Conservation (phyloP, 2,113 vertebrate genomes). For the Garra rufa region DNA sequence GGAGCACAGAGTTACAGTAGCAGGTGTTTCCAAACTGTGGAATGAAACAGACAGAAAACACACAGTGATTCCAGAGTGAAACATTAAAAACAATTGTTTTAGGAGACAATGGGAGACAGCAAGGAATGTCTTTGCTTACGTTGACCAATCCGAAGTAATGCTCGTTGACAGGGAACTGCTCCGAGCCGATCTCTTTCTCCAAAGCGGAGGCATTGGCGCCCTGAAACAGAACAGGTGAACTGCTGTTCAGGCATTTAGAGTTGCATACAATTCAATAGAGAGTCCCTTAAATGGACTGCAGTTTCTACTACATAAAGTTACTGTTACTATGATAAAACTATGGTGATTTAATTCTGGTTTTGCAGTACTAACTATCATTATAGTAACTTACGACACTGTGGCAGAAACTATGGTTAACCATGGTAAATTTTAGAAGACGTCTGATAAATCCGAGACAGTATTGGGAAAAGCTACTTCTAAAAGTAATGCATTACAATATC, state of each 20-base stretch:
- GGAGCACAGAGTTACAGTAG: slow-evolving; percentile 98
- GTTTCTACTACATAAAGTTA: not conserved
- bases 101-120: not conserved
- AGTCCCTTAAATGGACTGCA: not conserved
- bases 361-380: not conserved
- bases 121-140: slow-evolving; percentile 76
- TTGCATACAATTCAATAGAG: not conserved
- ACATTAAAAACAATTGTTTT: not conserved
- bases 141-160: slow-evolving; percentile 99
- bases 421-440: not conserved
- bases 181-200: slow-evolving; percentile 99
- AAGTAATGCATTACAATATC: no score
- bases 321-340: not conserved
- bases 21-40: slow-evolving; percentile 96
- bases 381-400: not conserved
- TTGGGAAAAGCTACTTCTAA: no score
- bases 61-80: not conserved
- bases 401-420: not conserved
- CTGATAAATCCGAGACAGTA: not conserved
- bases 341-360: not conserved
- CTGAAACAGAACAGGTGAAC: slow-evolving; percentile 69
- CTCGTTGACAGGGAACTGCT: slow-evolving; percentile 99
- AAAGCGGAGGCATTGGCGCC: slow-evolving; percentile 99
- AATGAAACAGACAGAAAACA: slow-evolving; percentile 59
- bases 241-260: not conserved